phyloP scores from a whole-genome alignment of 2,113 vertebrate species.

The Chaetodon trifascialis region DNA sequence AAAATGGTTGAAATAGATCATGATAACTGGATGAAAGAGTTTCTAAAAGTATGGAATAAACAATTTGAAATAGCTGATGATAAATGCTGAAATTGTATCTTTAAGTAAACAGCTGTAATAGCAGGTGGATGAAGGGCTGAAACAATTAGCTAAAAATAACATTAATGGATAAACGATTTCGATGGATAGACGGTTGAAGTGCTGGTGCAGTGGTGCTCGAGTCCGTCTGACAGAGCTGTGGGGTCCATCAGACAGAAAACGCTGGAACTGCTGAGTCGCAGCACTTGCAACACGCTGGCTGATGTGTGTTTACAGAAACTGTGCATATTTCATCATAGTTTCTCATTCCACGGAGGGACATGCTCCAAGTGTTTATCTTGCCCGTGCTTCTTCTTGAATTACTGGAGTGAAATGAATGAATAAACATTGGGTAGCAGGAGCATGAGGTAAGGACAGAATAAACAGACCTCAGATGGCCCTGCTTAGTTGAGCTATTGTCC shows the following conservation, averaged over 20 bases:
- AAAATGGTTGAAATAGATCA: neutral
- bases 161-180: too few species aligned
- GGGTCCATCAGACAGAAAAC: neutral
- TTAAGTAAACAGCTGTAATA: too few species aligned
- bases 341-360: conserved; percentile 10
- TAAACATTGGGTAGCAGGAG: conserved; percentile 44
- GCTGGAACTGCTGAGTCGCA: neutral
- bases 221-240: neutral
- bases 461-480: conserved; percentile 68
- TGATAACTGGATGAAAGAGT: neutral
- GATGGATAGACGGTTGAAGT: too few species aligned
- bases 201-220: neutral
- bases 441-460: conserved; percentile 61
- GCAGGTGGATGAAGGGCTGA: too few species aligned
- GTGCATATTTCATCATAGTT: conserved; percentile 16
- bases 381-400: conserved; percentile 4
- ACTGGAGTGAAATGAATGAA: conserved; percentile 52
- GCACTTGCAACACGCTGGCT: neutral
- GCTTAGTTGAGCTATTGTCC: conserved; percentile 65
- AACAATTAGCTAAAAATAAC: too few species aligned
- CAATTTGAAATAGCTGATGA: too few species aligned
- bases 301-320: neutral
- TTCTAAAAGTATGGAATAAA: neutral
- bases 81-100: too few species aligned
- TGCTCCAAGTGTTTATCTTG: conserved; percentile 5